Conservation (phyloP, 2,888 invertebrate genomes). For the Troglohyphantes excavatus region DNA sequence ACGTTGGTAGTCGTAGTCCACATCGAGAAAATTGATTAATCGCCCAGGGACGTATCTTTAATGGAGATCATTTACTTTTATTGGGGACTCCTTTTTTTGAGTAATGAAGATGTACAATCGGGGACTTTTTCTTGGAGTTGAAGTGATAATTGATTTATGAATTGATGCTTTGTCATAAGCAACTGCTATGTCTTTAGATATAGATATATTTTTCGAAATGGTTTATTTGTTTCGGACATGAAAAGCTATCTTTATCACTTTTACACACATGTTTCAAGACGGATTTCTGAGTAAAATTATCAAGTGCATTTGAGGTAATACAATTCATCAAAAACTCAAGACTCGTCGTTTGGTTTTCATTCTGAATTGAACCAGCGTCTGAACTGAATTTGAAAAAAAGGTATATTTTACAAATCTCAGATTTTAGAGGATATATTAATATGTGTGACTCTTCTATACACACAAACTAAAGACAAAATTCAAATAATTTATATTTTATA, state of each 20-base stretch:
- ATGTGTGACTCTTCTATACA: too few relatives aligned
- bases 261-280: too few relatives aligned
- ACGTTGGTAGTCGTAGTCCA: not conserved
- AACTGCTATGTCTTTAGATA: not conserved
- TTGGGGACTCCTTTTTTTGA: not conserved
- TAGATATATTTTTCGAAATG: not conserved
- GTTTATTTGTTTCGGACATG: not conserved
- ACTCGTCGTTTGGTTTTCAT: too few relatives aligned
- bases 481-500: too few relatives aligned
- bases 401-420: too few relatives aligned
- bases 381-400: too few relatives aligned
- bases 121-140: not conserved
- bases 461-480: too few relatives aligned
- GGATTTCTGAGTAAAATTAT: too few relatives aligned
- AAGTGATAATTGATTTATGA: conserved; percentile 7
- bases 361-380: too few relatives aligned
- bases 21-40: conserved; percentile 55
- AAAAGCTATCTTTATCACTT: not conserved
- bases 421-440: too few relatives aligned
- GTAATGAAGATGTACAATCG: not conserved
- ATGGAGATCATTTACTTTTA: conserved; percentile 27
- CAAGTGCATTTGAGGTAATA: too few relatives aligned
- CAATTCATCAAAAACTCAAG: too few relatives aligned
- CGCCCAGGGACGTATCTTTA: not conserved
- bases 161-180: not conserved